These are phyloP conservation scores for Octonoba sinensis DNA, from an alignment of 2,888 invertebrate genomes.

Conservation along the genomic window DNA sequence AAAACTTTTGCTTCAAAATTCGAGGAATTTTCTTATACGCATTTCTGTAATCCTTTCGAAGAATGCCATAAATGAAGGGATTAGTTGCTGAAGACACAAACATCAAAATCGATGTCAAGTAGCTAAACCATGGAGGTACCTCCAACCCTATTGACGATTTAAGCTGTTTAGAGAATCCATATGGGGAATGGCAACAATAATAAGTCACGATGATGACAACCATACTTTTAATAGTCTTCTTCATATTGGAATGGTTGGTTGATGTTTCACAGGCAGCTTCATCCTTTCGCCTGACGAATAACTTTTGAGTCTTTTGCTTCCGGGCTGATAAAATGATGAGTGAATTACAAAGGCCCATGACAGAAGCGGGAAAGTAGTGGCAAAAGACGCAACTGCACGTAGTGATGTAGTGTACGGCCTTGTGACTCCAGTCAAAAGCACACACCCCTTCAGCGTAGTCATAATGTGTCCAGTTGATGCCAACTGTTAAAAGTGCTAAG, in stretches of 20 bases:
- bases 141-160: conserved; percentile 67
- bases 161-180: conserved; percentile 70
- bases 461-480: conserved; percentile 29
- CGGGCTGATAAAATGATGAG: conserved; percentile 24
- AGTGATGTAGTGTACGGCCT: conserved; percentile 1
- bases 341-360: conserved; percentile 21
- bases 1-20: conserved; percentile 4
- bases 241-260: neutral
- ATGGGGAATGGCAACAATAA: conserved; percentile 71
- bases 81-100: conserved; percentile 70
- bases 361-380: conserved; percentile 4
- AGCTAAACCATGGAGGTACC: conserved; percentile 68
- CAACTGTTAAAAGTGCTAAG: neutral
- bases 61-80: conserved; percentile 71
- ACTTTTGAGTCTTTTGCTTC: neutral
- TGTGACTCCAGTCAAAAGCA: conserved; percentile 21
- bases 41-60: too few relatives aligned
- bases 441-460: conserved; percentile 48
- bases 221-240: conserved; percentile 65
- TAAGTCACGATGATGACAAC: conserved; percentile 70
- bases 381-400: conserved; percentile 3
- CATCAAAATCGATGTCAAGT: conserved; percentile 68
- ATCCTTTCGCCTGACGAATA: neutral
- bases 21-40: conserved; percentile 40
- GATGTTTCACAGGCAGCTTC: neutral